Evolutionary conservation across 2,113 vertebrate genomes (phyloP).

Genomic region (Synodontis membranacea): DNA sequence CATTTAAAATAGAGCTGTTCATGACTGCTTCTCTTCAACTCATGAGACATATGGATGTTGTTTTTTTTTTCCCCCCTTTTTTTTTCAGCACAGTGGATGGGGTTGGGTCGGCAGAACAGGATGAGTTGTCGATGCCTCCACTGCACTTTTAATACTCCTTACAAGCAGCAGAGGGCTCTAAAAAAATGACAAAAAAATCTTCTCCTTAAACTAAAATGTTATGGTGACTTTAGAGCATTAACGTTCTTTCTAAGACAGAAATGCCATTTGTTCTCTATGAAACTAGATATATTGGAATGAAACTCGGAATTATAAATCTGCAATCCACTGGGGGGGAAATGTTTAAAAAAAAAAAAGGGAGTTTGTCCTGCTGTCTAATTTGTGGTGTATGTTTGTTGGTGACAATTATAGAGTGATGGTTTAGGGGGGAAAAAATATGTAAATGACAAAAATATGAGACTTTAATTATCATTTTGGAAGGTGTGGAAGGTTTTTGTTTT

Average conservation of each 20-base stretch:
- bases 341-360: neutral
- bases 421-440: neutral
- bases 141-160: neutral
- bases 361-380: neutral
- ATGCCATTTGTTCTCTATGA: neutral
- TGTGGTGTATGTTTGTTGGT: neutral
- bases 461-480: neutral
- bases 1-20: neutral
- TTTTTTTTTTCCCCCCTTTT: too few relatives aligned
- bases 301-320: too few relatives aligned
- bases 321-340: neutral
- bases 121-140: neutral
- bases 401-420: neutral
- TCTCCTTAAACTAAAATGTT: neutral
- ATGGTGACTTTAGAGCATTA: neutral
- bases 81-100: neutral
- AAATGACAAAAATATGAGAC: neutral
- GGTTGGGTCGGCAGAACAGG: neutral
- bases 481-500: neutral
- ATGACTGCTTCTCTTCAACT: neutral
- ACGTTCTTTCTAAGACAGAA: neutral
- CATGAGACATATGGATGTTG: neutral
- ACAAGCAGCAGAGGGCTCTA: neutral
- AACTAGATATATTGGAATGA: neutral
- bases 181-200: neutral